These are phyloP conservation scores for Tenodera sinensis DNA, from an alignment of 2,888 invertebrate species.

Conservation along the genomic window DNA sequence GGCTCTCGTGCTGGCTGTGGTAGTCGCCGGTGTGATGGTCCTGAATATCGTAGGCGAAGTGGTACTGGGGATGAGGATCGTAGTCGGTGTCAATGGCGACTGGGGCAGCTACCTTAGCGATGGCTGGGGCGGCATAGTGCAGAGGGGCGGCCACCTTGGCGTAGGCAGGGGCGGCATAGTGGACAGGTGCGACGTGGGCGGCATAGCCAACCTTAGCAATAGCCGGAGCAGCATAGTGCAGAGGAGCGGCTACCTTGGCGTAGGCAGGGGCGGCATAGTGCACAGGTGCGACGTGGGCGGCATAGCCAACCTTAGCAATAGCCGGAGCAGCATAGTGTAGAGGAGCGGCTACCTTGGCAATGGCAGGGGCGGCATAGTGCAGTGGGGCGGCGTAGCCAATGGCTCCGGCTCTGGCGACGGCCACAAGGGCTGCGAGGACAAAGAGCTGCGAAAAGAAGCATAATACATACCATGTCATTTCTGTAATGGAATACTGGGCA, in stretches of 20 bases:
- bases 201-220: constrained; percentile 14
- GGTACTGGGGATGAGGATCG: constrained; percentile 32
- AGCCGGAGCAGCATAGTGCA: constrained; percentile 6
- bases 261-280: not conserved
- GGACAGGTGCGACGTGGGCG: not conserved
- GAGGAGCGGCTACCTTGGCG: not conserved
- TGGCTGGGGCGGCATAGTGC: not conserved
- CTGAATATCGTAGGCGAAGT: constrained; percentile 30
- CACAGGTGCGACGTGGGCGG: constrained; percentile 5
- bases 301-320: constrained; percentile 5
- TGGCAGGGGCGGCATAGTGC: constrained; percentile 20
- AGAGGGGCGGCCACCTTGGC: not conserved
- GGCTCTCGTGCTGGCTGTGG: constrained; percentile 28
- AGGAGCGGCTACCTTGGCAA: constrained; percentile 24
- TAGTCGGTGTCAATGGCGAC: constrained; percentile 28
- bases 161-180: constrained; percentile 12
- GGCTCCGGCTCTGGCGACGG: constrained; percentile 30
- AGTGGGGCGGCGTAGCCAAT: constrained; percentile 23
- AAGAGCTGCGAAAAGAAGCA: constrained; percentile 24
- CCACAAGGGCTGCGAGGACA: constrained; percentile 31
- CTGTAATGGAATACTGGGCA: too few relatives aligned
- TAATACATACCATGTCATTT: not conserved
- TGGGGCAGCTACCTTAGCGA: not conserved
- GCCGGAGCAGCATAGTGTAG: constrained; percentile 32
- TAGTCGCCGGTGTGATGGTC: constrained; percentile 31